Evolutionary conservation across 1,140 invertebrate species (phyloP), one percentile per base, ranked within the genome.

Genomic region (Pogonognathellus flavescens): DNA sequence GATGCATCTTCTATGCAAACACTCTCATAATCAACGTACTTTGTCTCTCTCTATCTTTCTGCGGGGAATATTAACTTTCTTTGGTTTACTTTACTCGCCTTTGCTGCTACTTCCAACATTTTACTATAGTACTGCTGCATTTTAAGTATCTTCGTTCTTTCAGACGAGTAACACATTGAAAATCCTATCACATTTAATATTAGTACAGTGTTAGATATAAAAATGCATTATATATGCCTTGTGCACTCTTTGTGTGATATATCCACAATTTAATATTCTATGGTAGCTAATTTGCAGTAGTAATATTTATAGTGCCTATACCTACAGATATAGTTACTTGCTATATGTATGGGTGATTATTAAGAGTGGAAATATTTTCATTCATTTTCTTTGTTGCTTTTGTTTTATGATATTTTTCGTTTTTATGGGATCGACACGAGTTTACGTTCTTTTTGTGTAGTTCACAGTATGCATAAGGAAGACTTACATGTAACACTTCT

Each of bases 1-100:
- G 10, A 57, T 57, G 53, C n/a, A 14, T n/a, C n/a, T 14, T 57
- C 11, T 57, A 57, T 57, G 53, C 53, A 57, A 57, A 57, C 53
- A 57, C 11, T 14, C 53, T 57, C 53, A 6, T 76, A 50, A 66
- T 66, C 20, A 25, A 22, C 25, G 57, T 66, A 66, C 8, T 66
- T 66, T 66, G 25, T 66, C 22, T 66, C 62, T 25, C n/a, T 57
- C n/a, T 57, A 4, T 57, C 11, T 57, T 10, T 50, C 70, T 76
- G 31, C 70, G 14, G 31, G 31, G 31, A 76, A 50, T 50, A 50
- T n/a, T 76, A 50, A 76, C 70, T 76, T 76, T 50, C 70, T 76
- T 72, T 72, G 11, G 66, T 49, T 76, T 76, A 76, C 70, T 76
- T 76, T 76, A 76, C 16, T 5, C n/a, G 2, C 41, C 41, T 76